Percentiles rank a stretch among this genome's conserved stretches.
Conservation (phyloP, 2,113 vertebrate species). For the Spea multiplicata region DNA sequence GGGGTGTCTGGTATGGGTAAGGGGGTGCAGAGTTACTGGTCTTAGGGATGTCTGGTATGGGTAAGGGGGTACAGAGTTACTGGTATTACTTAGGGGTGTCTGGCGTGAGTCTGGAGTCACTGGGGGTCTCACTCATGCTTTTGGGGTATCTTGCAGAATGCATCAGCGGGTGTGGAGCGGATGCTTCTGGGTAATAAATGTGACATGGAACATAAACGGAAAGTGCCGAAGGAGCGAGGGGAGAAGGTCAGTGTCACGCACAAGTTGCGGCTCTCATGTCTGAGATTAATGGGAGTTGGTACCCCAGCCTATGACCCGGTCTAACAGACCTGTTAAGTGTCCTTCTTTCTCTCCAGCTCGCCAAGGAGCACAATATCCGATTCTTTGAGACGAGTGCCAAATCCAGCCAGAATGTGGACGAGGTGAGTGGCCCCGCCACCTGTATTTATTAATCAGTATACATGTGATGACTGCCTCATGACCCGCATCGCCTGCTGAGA, state of each 20-base stretch:
- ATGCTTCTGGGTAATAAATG: conserved; percentile 92
- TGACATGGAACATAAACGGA: conserved; percentile 85
- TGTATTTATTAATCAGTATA: background rate
- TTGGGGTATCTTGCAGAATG: conserved; percentile 71
- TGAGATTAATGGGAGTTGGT: no score
- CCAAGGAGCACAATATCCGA: conserved; percentile 84
- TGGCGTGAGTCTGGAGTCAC: no score
- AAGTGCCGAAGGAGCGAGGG: conserved; percentile 78
- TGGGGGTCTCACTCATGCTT: background rate
- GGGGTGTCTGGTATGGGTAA: no score
- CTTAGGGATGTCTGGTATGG: no score
- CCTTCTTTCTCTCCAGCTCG: conserved; percentile 68
- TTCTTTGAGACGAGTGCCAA: conserved; percentile 94
- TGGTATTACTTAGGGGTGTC: no score
- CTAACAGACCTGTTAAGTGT: no score
- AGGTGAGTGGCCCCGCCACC: conserved; percentile 56
- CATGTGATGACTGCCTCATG: no score
- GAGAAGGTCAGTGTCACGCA: conserved; percentile 71
- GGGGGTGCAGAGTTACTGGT: no score
- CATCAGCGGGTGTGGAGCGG: conserved; percentile 80
- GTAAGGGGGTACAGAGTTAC: no score
- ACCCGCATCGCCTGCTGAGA: no score
- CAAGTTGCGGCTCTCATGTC: no score
- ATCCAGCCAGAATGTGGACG: conserved; percentile 71
- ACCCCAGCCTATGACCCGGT: no score